Percentiles rank a stretch among this genome's conserved stretches.
Conservation (phyloP, 2,888 invertebrate species). For the Lutraria lutraria region DNA sequence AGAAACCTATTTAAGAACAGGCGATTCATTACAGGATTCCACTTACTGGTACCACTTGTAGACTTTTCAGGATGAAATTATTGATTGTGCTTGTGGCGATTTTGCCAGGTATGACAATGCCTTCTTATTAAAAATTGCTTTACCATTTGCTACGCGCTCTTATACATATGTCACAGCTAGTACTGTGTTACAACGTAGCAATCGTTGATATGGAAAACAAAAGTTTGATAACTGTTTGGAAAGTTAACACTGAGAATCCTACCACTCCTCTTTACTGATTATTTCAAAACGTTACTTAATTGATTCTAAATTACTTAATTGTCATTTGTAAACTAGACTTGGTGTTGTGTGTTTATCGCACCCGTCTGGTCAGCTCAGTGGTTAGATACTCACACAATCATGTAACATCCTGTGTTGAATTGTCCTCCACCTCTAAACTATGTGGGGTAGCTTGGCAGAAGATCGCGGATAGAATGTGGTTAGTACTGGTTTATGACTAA, state of each 20-base stretch:
- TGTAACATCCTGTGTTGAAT: no score
- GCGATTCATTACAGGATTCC: neutral
- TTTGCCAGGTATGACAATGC: neutral
- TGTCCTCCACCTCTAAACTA: no score
- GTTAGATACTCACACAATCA: no score
- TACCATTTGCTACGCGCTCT: neutral
- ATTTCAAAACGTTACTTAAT: neutral
- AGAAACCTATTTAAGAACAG: neutral
- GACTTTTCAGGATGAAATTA: constrained; percentile 1
- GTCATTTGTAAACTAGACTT: no score
- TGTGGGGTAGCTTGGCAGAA: no score
- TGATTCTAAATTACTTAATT: no score
- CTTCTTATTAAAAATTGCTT: neutral
- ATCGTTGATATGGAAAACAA: neutral
- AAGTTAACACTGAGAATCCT: neutral
- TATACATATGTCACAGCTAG: neutral
- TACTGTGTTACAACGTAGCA: neutral
- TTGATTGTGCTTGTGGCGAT: neutral
- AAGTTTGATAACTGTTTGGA: neutral
- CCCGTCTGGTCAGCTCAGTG: no score
- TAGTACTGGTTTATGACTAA: no score
- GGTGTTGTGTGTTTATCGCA: no score
- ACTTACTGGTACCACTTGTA: neutral
- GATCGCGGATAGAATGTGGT: no score
- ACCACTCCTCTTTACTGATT: neutral